These are phyloP conservation scores for Meiosimyza decipiens DNA, from an alignment of 2,888 invertebrate genomes.

Conservation along the genomic window DNA sequence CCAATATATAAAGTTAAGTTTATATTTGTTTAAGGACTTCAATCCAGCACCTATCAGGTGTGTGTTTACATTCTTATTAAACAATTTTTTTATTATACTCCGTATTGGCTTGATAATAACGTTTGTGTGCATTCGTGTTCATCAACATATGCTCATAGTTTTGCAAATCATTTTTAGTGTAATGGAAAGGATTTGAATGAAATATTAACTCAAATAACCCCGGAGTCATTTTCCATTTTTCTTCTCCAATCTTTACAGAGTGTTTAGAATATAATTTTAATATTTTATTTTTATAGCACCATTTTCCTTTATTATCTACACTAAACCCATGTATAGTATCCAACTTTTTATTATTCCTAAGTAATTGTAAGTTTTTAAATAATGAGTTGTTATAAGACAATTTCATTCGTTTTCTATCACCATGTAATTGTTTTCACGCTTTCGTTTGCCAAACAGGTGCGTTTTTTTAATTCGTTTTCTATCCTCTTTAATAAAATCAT, in stretches of 20 bases:
- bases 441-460: too few relatives aligned
- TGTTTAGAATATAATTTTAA: conserved; percentile 11
- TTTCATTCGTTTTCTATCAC: too few relatives aligned
- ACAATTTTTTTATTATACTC: conserved; percentile 22
- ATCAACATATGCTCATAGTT: conserved; percentile 33
- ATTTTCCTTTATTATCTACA: conserved; percentile 11
- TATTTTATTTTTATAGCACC: conserved; percentile 19
- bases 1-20: conserved; percentile 46
- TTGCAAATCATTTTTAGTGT: conserved; percentile 24
- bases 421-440: too few relatives aligned
- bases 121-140: conserved; percentile 36
- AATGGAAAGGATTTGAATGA: conserved; percentile 15
- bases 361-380: neutral
- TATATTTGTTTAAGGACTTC: conserved; percentile 23
- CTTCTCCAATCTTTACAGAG: neutral
- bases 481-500: too few relatives aligned
- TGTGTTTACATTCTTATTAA: conserved; percentile 21
- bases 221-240: conserved; percentile 20
- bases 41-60: conserved; percentile 19
- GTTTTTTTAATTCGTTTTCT: too few relatives aligned
- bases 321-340: conserved; percentile 2
- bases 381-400: too few relatives aligned
- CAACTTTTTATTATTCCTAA: conserved; percentile 14
- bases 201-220: conserved; percentile 26
- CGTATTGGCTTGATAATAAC: conserved; percentile 25